Evolutionary conservation across 2,797 vertebrate species (phyloP).

Genomic region (Peromyscus melanophrys): DNA sequence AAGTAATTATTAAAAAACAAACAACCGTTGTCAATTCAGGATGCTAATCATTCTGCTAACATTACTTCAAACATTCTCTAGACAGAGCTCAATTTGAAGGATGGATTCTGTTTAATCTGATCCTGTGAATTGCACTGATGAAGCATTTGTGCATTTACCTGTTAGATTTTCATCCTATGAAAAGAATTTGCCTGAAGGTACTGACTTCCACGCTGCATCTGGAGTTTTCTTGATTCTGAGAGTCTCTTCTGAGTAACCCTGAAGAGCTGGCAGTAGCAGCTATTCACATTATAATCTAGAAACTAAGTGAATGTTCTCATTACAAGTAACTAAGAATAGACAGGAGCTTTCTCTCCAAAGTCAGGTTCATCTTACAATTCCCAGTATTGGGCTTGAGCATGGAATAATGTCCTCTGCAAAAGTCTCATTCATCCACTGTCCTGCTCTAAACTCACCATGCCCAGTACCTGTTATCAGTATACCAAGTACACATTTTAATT

Average conservation of each 20-base stretch:
- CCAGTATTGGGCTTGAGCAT: background rate
- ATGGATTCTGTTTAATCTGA: background rate
- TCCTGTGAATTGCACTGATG: slow-evolving; percentile 46
- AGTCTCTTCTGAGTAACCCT: background rate
- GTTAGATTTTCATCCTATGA: background rate
- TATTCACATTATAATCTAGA: slow-evolving; percentile 15
- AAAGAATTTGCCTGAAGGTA: background rate
- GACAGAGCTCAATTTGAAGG: background rate
- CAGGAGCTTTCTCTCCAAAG: slow-evolving; percentile 8
- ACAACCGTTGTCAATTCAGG: background rate
- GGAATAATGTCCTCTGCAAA: background rate
- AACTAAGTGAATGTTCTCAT: slow-evolving; percentile 10
- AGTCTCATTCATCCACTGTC: background rate
- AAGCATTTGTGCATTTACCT: background rate
- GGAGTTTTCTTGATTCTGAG: background rate
- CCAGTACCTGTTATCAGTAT: background rate
- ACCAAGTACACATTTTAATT: background rate
- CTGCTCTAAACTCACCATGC: background rate
- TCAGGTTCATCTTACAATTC: slow-evolving; percentile 41
- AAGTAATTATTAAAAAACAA: background rate
- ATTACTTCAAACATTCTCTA: slow-evolving; percentile 13
- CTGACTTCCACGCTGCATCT: background rate
- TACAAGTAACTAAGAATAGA: slow-evolving; percentile 58
- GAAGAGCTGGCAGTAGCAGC: background rate
- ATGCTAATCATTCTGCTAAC: background rate